Evolutionary conservation across 35 echinoderm and acorn worm species (phyloP).

Genomic region (Holothuria glaberrima): DNA sequence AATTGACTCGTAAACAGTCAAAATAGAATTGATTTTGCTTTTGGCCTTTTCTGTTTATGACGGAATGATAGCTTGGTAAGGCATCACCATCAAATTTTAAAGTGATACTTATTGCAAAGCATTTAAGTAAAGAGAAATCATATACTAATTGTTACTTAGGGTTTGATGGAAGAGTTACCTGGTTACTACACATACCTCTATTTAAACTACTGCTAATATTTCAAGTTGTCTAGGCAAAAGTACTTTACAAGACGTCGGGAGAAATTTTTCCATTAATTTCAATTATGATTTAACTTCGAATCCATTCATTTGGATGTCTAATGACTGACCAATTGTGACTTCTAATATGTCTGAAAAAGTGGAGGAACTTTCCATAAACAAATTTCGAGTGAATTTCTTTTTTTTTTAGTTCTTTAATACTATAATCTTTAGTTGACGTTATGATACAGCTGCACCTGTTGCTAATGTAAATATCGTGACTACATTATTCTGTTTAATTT

Average conservation of each 20-base stretch:
- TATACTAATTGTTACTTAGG: not conserved
- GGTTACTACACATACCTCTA: too few relatives aligned
- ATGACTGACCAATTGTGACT: too few relatives aligned
- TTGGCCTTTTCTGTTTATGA: not conserved
- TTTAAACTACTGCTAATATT: too few relatives aligned
- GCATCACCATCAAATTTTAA: not conserved
- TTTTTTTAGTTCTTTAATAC: slow-evolving; percentile 2
- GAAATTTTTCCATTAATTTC: too few relatives aligned
- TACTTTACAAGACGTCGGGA: too few relatives aligned
- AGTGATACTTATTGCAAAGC: not conserved
- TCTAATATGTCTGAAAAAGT: too few relatives aligned
- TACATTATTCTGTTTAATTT: not conserved
- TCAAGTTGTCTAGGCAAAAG: too few relatives aligned
- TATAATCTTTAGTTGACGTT: not conserved
- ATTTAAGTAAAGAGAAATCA: not conserved
- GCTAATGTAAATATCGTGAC: not conserved
- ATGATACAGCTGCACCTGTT: not conserved
- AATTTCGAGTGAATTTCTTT: not conserved
- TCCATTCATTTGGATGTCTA: not conserved
- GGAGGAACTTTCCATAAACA: not conserved
- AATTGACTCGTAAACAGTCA: slow-evolving; percentile 3
- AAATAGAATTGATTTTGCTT: not conserved
- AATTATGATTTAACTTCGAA: too few relatives aligned
- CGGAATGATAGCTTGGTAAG: not conserved
- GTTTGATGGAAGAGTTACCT: not conserved